phyloP scores from a whole-genome alignment of 2,888 invertebrate species.

The Camptogramma bilineatum region DNA sequence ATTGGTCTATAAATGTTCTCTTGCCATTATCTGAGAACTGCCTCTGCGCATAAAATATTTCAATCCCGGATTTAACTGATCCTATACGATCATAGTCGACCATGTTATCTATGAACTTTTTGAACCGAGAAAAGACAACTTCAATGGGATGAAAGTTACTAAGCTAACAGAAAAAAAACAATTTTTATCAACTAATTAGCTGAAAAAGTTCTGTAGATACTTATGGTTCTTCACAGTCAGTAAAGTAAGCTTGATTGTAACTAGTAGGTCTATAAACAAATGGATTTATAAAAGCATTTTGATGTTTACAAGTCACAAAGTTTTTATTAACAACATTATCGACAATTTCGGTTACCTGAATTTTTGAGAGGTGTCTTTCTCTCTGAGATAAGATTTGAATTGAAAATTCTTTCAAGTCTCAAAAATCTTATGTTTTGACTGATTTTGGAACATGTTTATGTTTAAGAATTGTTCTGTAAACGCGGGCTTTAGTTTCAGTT shows the following conservation, averaged over 20 bases:
- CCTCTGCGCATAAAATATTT: slow-evolving; percentile 3
- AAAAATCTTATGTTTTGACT: background rate
- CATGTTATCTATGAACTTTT: background rate
- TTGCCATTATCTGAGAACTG: background rate
- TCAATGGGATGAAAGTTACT: too few relatives aligned
- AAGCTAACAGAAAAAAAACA: too few relatives aligned
- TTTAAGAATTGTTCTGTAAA: background rate
- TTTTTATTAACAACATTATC: too few relatives aligned
- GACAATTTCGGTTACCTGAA: too few relatives aligned
- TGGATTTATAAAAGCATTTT: too few relatives aligned
- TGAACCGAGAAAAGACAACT: too few relatives aligned
- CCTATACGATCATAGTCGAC: background rate
- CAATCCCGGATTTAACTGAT: slow-evolving; percentile 1
- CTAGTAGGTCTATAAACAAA: too few relatives aligned
- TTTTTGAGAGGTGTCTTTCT: too few relatives aligned
- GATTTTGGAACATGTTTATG: background rate
- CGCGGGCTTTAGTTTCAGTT: background rate
- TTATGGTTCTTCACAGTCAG: too few relatives aligned
- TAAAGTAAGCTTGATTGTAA: too few relatives aligned
- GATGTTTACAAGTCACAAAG: too few relatives aligned
- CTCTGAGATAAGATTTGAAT: background rate
- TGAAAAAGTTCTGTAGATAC: background rate
- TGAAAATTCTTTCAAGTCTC: background rate
- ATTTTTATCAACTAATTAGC: background rate
- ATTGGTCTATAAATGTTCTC: slow-evolving; percentile 20